Evolutionary conservation across 1,140 invertebrate genomes (phyloP).

Genomic region (Drosophila miranda): DNA sequence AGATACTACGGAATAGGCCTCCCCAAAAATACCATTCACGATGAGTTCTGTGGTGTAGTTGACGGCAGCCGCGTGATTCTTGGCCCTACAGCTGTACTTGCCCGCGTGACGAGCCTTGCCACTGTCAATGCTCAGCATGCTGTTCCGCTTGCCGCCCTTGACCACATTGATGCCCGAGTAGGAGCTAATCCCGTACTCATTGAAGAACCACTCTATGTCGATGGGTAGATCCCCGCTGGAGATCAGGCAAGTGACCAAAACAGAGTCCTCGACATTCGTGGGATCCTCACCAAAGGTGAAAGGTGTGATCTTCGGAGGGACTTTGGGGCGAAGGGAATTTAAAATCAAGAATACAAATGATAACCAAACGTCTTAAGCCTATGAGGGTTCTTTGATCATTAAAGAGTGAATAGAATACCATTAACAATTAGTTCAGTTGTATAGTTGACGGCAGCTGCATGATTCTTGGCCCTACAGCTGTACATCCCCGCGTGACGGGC

Average conservation of each 20-base stretch:
- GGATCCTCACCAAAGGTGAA: constrained; percentile 90
- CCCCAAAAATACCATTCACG: constrained; percentile 86
- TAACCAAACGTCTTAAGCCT: constrained; percentile 9
- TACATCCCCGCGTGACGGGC: constrained; percentile 87
- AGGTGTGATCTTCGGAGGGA: constrained; percentile 89
- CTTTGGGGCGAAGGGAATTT: constrained; percentile 81
- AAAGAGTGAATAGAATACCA: constrained; percentile 83
- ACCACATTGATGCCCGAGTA: constrained; percentile 88
- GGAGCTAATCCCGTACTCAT: constrained; percentile 86
- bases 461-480: constrained; percentile 88
- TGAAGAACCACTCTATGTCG: constrained; percentile 90
- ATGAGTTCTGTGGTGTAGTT: constrained; percentile 87
- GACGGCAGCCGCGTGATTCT: constrained; percentile 88
- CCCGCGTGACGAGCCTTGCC: constrained; percentile 90
- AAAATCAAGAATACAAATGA: constrained; percentile 20
- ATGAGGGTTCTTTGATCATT: background rate
- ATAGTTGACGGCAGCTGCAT: constrained; percentile 88
- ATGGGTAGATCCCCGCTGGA: constrained; percentile 90
- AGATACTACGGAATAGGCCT: constrained; percentile 18
- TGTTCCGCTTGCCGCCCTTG: constrained; percentile 89
- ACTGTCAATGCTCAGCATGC: constrained; percentile 90
- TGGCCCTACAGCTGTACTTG: constrained; percentile 91
- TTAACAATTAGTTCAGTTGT: constrained; percentile 88
- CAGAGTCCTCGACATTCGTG: constrained; percentile 90
- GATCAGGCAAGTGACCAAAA: constrained; percentile 89